Evolutionary conservation across 2,888 invertebrate species (phyloP).

Genomic region (Melieria picta): DNA sequence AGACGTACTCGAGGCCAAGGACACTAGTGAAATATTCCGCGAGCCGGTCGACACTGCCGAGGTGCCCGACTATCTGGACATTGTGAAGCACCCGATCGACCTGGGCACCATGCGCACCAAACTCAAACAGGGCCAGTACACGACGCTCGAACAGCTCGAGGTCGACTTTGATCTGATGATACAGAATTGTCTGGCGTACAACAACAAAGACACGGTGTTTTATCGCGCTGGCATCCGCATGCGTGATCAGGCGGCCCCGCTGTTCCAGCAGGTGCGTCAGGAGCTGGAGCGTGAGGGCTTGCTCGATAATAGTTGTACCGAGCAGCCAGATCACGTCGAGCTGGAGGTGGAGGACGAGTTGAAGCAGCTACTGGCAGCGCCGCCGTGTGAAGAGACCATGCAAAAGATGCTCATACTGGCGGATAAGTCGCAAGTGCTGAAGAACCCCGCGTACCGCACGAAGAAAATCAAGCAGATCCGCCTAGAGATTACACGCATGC

Average conservation of each 20-base stretch:
- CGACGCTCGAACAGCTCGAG: constrained; percentile 81
- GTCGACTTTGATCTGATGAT: constrained; percentile 96
- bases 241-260: constrained; percentile 84
- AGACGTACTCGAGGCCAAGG: constrained; percentile 80
- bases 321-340: constrained; percentile 68
- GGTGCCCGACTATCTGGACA: constrained; percentile 89
- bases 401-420: constrained; percentile 71
- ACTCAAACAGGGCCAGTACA: constrained; percentile 75
- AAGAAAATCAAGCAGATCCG: constrained; percentile 71
- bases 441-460: constrained; percentile 70
- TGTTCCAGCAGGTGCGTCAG: constrained; percentile 82
- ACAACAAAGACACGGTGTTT: constrained; percentile 94
- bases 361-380: constrained; percentile 62
- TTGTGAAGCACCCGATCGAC: constrained; percentile 89
- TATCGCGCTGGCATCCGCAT: constrained; percentile 90
- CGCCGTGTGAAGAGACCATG: constrained; percentile 59
- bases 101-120: constrained; percentile 86
- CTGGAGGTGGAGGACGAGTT: constrained; percentile 70
- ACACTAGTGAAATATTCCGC: constrained; percentile 87
- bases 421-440: constrained; percentile 72
- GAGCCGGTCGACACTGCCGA: constrained; percentile 91
- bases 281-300: constrained; percentile 70
- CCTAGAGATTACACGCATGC: constrained; percentile 70
- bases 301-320: constrained; percentile 59
- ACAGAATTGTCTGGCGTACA: constrained; percentile 93